Evolutionary conservation across 2,113 vertebrate species (phyloP), one percentile per base, ranked within the genome.

Genomic region (Phyllostomus hastatus): DNA sequence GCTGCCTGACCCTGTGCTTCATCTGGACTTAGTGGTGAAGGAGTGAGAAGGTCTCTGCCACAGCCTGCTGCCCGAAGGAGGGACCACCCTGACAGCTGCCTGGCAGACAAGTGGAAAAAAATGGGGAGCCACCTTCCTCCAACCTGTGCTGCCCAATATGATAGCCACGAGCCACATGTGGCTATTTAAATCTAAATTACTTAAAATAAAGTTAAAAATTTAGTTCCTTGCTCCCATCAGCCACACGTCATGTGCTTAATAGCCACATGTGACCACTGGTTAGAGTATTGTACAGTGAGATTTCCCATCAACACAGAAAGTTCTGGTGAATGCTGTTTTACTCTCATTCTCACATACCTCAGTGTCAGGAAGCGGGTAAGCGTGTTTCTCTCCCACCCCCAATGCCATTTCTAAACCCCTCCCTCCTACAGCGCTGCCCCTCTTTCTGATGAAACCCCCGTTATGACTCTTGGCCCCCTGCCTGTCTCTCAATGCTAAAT

Each of bases 161-260:
- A 38, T 11, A 94, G 69, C 33, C 50, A 66, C 38, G 35, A 59
- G 22, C 59, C 81, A 90, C 15, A 20, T 26, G 31, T 78, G 26
- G 41, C 66, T 90, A 48, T 80, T 94, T 85, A 88, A 88, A 81
- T 64, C 11, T 80, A 67, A 87, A 80, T 90, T 82, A 91, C 95
- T 70, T 91, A 82, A 70, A 94, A 73, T 64, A 85, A 88, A 76
- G 17, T 64, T 83, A 11, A 89, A 70, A 92, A 83, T 28, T 64
- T 79, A 84, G 12, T 70, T 84, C 64, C 24, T 95, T 17, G 14
- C 14, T 85, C 85, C 85, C 57, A 89, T 38, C 67, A 57, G 66
- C 79, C 46, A 72, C 38, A 54, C 38, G 79, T 84, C 61, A 64
- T 33, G 14, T 17, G 35, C 69, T 69, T 76, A 75, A 52, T 7